Evolutionary conservation across 1,140 invertebrate genomes (phyloP).

Genomic region (Drosophila eugracilis): DNA sequence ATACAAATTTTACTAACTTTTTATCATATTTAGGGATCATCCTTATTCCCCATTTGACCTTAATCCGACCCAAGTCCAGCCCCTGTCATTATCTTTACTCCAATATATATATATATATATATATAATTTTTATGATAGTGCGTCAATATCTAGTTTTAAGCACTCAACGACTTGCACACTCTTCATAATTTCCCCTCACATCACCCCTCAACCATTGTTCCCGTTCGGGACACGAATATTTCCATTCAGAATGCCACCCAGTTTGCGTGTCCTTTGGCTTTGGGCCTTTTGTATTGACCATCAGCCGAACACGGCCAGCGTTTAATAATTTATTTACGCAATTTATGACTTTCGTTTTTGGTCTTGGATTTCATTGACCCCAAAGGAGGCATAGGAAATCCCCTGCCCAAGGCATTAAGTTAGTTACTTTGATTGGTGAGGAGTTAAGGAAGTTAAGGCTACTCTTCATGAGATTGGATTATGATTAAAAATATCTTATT

Average conservation of each 20-base stretch:
- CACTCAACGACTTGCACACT: constrained; percentile 36
- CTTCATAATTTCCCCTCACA: constrained; percentile 5
- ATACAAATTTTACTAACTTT: background rate
- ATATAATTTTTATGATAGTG: constrained; percentile 46
- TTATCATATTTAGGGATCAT: constrained; percentile 20
- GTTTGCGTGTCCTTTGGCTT: constrained; percentile 52
- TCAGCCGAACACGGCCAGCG: constrained; percentile 22
- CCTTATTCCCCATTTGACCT: constrained; percentile 43
- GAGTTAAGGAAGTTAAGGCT: background rate
- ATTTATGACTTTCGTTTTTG: constrained; percentile 63
- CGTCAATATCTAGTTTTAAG: constrained; percentile 47
- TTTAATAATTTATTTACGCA: constrained; percentile 81
- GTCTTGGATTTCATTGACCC: constrained; percentile 65
- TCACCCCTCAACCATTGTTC: constrained; percentile 20
- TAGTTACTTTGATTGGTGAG: background rate
- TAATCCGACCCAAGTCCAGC: constrained; percentile 53
- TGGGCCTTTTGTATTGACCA: constrained; percentile 30
- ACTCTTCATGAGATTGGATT: background rate
- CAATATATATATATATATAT: constrained; percentile 3
- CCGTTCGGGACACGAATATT: constrained; percentile 23
- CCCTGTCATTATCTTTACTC: constrained; percentile 27
- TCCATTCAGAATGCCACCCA: constrained; percentile 8
- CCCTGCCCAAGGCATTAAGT: background rate
- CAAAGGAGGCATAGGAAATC: background rate
- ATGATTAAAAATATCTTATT: background rate